Evolutionary conservation across 2,888 invertebrate genomes (phyloP).

Genomic region (Bembecia ichneumoniformis): DNA sequence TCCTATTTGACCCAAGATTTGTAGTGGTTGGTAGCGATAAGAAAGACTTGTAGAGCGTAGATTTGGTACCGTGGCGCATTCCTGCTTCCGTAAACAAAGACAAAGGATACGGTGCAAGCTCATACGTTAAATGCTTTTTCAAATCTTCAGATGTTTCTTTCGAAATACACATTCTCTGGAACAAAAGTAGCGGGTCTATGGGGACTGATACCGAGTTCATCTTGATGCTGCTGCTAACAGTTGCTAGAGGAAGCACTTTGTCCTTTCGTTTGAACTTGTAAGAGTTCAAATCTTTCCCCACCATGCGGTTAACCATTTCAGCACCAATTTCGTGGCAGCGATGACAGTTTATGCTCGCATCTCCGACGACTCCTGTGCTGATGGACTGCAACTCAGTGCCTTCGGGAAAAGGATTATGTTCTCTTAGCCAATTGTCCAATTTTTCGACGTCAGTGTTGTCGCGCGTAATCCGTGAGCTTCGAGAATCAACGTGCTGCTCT

Average conservation of each 20-base stretch:
- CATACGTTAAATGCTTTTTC: constrained; percentile 7
- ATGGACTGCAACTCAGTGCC: background rate
- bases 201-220: constrained; percentile 2
- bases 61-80: constrained; percentile 1
- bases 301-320: background rate
- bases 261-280: background rate
- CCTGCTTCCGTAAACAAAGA: background rate
- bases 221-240: background rate
- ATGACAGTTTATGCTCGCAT: background rate
- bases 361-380: background rate
- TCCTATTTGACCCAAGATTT: background rate
- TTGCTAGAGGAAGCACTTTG: background rate
- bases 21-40: background rate
- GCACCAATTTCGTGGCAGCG: background rate
- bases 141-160: constrained; percentile 7
- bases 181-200: constrained; percentile 8
- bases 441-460: background rate
- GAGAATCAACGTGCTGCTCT: constrained; percentile 1
- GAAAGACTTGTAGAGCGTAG: background rate
- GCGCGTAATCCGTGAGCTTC: constrained; percentile 1
- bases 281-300: background rate
- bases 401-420: background rate
- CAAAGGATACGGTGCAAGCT: constrained; percentile 10
- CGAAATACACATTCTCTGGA: constrained; percentile 10
- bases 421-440: background rate